Evolutionary conservation across 2,113 vertebrate genomes (phyloP).

Genomic region (Eretmochelys imbricata): DNA sequence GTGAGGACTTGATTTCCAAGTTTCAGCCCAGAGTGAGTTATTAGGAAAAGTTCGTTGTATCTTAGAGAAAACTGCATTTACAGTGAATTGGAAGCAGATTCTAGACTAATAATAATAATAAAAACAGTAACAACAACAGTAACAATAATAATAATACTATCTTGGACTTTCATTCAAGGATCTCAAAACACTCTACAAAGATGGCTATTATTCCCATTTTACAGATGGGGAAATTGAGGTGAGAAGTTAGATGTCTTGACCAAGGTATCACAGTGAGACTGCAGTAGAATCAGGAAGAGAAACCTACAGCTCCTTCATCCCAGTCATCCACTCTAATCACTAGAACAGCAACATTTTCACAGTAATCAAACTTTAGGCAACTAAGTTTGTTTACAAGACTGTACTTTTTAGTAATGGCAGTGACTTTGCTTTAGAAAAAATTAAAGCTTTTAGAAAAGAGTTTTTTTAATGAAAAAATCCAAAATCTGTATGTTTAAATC

Average conservation of each 20-base stretch:
- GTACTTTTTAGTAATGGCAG: background rate
- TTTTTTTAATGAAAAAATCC: background rate
- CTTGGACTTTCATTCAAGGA: background rate
- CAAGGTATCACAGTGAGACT: background rate
- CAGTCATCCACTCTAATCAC: background rate
- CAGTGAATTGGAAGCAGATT: background rate
- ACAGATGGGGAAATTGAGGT: background rate
- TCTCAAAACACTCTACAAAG: background rate
- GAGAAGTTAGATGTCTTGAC: background rate
- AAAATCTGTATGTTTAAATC: background rate
- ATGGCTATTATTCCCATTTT: background rate
- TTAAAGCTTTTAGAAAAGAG: background rate
- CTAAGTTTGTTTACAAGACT: background rate
- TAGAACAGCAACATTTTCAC: background rate
- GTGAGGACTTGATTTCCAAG: background rate
- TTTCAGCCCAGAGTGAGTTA: background rate
- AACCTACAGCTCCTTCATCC: background rate
- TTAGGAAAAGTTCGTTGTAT: background rate
- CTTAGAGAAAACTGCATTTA: background rate
- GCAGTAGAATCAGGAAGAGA: background rate
- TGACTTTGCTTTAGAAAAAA: background rate
- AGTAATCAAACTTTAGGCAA: background rate
- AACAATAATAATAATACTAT: background rate
- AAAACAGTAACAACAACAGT: too few species aligned
- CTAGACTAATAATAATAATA: background rate